Percentiles rank a stretch among this genome's conserved stretches.
Conservation (phyloP, 1,140 invertebrate species). For the Drosophila kepulauana region DNA sequence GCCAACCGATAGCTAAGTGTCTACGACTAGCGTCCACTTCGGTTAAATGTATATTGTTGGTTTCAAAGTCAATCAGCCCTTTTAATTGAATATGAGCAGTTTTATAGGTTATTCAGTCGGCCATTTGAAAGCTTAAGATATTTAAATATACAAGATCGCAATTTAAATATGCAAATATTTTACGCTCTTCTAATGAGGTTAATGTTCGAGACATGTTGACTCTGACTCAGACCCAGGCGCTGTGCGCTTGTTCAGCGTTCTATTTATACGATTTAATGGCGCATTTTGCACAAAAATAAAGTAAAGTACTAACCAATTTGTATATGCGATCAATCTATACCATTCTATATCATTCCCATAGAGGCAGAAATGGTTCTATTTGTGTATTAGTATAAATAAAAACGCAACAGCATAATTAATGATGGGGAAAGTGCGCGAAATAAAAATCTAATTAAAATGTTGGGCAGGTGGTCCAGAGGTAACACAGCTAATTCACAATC, state of each 20-base stretch:
- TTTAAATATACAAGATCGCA: conserved; percentile 32
- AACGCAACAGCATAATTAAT: conserved; percentile 49
- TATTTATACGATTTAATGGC: conserved; percentile 80
- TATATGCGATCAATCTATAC: conserved; percentile 10
- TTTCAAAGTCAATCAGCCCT: conserved; percentile 2
- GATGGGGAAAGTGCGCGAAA: conserved; percentile 28
- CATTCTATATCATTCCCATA: conserved; percentile 1
- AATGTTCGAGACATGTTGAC: conserved; percentile 78
- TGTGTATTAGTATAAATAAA: conserved; percentile 35
- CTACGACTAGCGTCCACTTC: too few species aligned
- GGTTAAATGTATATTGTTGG: too few species aligned
- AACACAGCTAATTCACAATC: not conserved
- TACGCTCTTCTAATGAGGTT: conserved; percentile 79
- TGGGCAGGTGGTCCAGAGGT: conserved; percentile 64
- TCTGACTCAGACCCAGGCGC: conserved; percentile 51
- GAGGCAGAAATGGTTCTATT: conserved; percentile 47
- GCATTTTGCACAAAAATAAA: conserved; percentile 82
- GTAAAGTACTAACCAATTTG: conserved; percentile 66
- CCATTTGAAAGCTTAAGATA: conserved; percentile 38
- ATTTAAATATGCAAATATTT: conserved; percentile 47
- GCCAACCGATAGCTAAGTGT: too few species aligned
- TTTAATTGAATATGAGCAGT: conserved; percentile 19
- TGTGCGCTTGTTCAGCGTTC: conserved; percentile 71
- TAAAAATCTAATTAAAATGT: conserved; percentile 41
- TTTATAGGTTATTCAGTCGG: conserved; percentile 44